Evolutionary conservation across 2,113 vertebrate genomes (phyloP).

Genomic region (Eurystomus gularis): DNA sequence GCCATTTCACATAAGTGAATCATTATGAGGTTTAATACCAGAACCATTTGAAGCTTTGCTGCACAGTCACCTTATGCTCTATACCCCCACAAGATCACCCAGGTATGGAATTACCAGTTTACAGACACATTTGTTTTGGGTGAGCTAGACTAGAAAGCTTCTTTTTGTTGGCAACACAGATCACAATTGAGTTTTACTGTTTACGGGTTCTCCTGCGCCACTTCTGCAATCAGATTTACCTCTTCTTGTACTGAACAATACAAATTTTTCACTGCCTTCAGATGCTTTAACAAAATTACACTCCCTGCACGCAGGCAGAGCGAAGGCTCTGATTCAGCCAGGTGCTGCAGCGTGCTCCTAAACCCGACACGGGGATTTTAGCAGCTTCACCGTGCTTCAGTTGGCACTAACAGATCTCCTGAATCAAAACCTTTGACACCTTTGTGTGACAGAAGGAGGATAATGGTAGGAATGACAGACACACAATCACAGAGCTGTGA

Average conservation of each 20-base stretch:
- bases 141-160: not conserved
- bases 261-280: not conserved
- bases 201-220: not conserved
- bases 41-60: not conserved
- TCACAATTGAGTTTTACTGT: not conserved
- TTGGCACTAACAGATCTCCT: not conserved
- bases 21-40: not conserved
- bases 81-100: no score
- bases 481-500: accelerated
- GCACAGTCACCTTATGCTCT: not conserved
- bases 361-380: not conserved
- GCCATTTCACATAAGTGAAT: not conserved
- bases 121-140: not conserved
- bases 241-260: not conserved
- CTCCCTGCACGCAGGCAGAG: accelerated
- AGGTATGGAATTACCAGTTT: no score
- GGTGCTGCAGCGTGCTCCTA: not conserved
- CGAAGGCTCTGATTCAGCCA: not conserved
- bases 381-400: not conserved
- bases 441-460: not conserved
- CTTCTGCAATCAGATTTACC: not conserved
- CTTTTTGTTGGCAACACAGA: accelerated
- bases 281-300: not conserved
- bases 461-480: not conserved
- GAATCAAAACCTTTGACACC: not conserved